phyloP scores from a whole-genome alignment of 1,140 invertebrate species.

The Coptotermes formosanus region DNA sequence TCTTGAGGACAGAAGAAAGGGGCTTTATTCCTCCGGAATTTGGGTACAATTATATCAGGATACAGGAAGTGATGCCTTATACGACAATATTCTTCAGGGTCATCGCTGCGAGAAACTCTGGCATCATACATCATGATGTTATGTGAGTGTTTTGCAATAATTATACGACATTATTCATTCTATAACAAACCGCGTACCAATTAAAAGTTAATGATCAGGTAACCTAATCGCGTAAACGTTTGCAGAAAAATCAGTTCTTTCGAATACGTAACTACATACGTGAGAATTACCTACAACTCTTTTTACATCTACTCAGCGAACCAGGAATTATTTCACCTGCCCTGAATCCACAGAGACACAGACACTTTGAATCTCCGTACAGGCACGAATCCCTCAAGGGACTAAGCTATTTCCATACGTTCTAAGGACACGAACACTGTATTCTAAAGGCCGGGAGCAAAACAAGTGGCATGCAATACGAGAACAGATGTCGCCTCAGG shows the following conservation, averaged over 20 bases:
- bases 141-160: too few species aligned
- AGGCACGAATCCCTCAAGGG: background rate
- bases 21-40: too few species aligned
- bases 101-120: too few species aligned
- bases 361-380: background rate
- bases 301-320: background rate
- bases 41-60: too few species aligned
- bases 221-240: background rate
- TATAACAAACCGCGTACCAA: too few species aligned
- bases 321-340: background rate
- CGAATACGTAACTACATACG: background rate
- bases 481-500: constrained; percentile 1
- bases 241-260: background rate
- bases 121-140: too few species aligned
- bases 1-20: too few species aligned
- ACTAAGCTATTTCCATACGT: background rate
- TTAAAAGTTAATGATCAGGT: too few species aligned
- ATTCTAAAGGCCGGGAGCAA: background rate
- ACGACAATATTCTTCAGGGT: too few species aligned
- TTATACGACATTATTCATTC: too few species aligned
- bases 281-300: background rate
- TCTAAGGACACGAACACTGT: background rate
- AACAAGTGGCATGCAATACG: background rate
- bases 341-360: background rate
- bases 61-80: too few species aligned